A percentile compares a stretch with the other conserved stretches of the same genome.
Conservation (phyloP, 23 tunicate species). For the Styela clava region DNA sequence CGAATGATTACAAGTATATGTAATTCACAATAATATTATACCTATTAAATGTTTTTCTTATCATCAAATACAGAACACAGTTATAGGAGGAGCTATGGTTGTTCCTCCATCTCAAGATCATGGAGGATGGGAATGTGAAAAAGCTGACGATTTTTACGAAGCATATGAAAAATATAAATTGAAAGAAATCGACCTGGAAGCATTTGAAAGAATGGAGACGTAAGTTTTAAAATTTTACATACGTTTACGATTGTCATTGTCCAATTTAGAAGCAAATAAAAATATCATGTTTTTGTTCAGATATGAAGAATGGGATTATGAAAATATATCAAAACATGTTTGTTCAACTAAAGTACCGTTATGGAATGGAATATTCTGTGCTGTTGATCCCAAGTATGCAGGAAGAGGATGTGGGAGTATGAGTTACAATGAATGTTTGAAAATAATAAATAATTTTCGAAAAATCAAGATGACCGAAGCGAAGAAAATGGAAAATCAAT, state of each 20-base stretch:
- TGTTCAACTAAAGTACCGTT: constrained; percentile 50
- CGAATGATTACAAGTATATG: too few relatives aligned
- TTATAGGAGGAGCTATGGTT: constrained; percentile 86
- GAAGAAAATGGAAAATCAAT: not conserved
- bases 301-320: constrained; percentile 87
- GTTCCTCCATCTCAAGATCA: constrained; percentile 72
- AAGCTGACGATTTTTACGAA: constrained; percentile 68
- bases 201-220: constrained; percentile 12
- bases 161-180: constrained; percentile 75
- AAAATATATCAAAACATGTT: constrained; percentile 28
- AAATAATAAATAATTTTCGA: not conserved
- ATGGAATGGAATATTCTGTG: constrained; percentile 91
- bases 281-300: constrained; percentile 26
- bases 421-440: constrained; percentile 21
- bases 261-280: not conserved
- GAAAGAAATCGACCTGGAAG: constrained; percentile 49
- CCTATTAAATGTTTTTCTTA: too few relatives aligned
- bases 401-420: constrained; percentile 67
- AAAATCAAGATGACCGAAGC: not conserved
- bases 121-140: constrained; percentile 58
- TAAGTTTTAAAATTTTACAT: not conserved
- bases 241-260: not conserved
- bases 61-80: constrained; percentile 8
- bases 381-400: constrained; percentile 66
- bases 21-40: too few relatives aligned